Evolutionary conservation across 2,888 invertebrate genomes (phyloP).

Genomic region (Dyspetes luteomarginatus): DNA sequence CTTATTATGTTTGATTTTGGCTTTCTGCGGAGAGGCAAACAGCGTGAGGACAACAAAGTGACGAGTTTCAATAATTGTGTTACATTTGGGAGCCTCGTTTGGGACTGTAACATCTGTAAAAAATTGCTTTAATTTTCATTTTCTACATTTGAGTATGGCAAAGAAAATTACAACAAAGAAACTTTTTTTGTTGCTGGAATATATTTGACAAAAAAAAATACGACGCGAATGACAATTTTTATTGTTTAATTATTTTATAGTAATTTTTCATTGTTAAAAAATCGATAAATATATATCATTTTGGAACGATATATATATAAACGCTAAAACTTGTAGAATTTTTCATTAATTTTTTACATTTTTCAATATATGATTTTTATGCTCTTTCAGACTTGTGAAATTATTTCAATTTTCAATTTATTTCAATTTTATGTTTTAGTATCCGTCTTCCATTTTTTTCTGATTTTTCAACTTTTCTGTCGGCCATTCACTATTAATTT

Average conservation of each 20-base stretch:
- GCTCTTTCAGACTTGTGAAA: background rate
- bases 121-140: background rate
- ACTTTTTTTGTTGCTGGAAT: background rate
- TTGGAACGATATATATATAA: too few relatives aligned
- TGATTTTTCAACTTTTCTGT: background rate
- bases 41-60: background rate
- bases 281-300: too few relatives aligned
- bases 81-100: background rate
- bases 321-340: too few relatives aligned
- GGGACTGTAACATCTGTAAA: background rate
- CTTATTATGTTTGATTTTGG: background rate
- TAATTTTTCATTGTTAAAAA: too few relatives aligned
- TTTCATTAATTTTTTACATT: background rate
- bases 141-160: too few relatives aligned
- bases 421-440: too few relatives aligned
- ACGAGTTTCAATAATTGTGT: constrained; percentile 8
- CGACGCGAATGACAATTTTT: background rate
- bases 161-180: too few relatives aligned
- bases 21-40: background rate
- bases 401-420: background rate
- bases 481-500: background rate
- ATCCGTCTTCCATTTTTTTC: background rate
- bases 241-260: too few relatives aligned
- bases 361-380: background rate
- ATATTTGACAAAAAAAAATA: background rate